Conservation (phyloP, 2,888 invertebrate genomes). For the Pilophorus perplexus region DNA sequence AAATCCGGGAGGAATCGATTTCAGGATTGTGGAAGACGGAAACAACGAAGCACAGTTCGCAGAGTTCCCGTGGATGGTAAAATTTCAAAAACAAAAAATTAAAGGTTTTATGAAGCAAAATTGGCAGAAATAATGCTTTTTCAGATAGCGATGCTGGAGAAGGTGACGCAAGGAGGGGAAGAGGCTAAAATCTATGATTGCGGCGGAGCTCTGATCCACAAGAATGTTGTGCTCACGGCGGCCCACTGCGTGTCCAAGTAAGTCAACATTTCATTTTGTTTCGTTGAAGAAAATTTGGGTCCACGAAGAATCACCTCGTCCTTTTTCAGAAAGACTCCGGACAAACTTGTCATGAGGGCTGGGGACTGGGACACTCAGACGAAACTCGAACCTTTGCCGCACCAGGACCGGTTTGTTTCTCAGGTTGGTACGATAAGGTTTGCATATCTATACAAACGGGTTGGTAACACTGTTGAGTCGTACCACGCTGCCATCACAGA, state of each 20-base stretch:
- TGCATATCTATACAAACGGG: background rate
- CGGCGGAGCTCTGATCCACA: slow-evolving; percentile 77
- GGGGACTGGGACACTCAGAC: slow-evolving; percentile 87
- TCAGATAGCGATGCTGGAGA: slow-evolving; percentile 62
- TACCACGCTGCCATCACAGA: no score
- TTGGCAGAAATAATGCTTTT: no score
- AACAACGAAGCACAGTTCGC: slow-evolving; percentile 70
- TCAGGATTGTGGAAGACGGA: slow-evolving; percentile 61
- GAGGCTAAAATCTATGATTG: slow-evolving; percentile 67
- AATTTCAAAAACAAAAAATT: background rate
- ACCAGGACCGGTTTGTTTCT: slow-evolving; percentile 62
- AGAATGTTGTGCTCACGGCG: slow-evolving; percentile 72
- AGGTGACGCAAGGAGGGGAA: slow-evolving; percentile 55
- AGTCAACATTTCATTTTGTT: no score
- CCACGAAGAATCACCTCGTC: no score
- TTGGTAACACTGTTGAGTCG: background rate
- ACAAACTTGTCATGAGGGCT: slow-evolving; percentile 58
- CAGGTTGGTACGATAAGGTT: slow-evolving; percentile 47
- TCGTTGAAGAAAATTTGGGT: no score
- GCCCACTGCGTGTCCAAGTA: slow-evolving; percentile 70
- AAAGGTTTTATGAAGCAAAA: no score
- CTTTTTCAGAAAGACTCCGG: slow-evolving; percentile 44
- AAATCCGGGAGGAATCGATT: slow-evolving; percentile 70
- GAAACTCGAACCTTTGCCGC: slow-evolving; percentile 64
- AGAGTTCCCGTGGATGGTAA: slow-evolving; percentile 77